Conservation (phyloP, 1,140 invertebrate species). For the Berghia stephanieae region DNA sequence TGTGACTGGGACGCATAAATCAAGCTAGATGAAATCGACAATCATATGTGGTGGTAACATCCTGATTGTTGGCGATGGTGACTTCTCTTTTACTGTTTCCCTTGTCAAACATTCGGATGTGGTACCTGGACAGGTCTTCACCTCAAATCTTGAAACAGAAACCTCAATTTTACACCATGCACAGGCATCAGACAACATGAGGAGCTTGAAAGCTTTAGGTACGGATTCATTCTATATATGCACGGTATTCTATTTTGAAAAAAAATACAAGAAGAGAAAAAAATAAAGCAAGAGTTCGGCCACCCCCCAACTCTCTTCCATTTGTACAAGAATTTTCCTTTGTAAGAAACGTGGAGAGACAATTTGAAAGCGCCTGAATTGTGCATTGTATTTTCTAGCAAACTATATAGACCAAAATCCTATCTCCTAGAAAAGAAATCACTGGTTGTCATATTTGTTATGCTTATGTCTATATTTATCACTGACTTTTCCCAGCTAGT, state of each 20-base stretch:
- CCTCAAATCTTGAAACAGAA: conserved; percentile 57
- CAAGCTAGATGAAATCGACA: not conserved
- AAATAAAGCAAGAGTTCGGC: not conserved
- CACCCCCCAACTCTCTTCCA: not conserved
- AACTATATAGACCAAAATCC: too few relatives aligned
- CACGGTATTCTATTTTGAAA: not conserved
- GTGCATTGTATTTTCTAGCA: not conserved
- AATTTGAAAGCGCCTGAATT: not conserved
- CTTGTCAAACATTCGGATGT: conserved; percentile 52
- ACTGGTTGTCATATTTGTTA: too few relatives aligned
- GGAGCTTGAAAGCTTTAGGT: conserved; percentile 51
- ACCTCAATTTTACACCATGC: conserved; percentile 53
- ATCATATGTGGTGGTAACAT: conserved; percentile 33
- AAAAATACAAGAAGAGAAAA: too few relatives aligned
- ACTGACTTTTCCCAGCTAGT: too few relatives aligned
- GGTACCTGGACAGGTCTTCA: conserved; percentile 41
- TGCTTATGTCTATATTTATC: too few relatives aligned
- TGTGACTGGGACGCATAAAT: not conserved
- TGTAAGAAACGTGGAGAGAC: not conserved
- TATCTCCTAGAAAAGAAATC: too few relatives aligned
- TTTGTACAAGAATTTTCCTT: not conserved
- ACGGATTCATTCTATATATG: not conserved
- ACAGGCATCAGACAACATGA: conserved; percentile 48
- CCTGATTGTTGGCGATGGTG: conserved; percentile 71
- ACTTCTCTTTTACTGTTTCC: conserved; percentile 72